These are phyloP conservation scores for Meda fulgida DNA, from an alignment of 2,797 vertebrate species.

Conservation along the genomic window DNA sequence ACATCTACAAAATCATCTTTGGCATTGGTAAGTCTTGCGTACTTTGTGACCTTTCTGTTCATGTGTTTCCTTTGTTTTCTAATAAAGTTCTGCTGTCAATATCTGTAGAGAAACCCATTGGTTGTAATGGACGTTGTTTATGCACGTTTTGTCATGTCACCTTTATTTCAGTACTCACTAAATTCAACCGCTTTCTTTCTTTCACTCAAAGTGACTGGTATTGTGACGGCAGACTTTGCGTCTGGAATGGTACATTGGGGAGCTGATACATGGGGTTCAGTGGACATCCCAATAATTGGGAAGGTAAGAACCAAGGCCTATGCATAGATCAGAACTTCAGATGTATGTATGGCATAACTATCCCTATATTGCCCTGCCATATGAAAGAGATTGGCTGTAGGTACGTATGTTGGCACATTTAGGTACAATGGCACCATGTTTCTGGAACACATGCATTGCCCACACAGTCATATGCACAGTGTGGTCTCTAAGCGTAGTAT, in stretches of 20 bases:
- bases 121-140: not conserved
- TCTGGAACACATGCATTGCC: conserved; percentile 8
- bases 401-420: conserved; percentile 3
- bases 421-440: conserved; percentile 2
- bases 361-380: not conserved
- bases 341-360: not conserved
- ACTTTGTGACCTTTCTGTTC: not conserved
- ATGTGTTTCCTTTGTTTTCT: not conserved
- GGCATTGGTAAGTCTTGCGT: conserved; percentile 64
- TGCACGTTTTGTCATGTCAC: not conserved
- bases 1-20: conserved; percentile 75
- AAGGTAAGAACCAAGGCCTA: conserved; percentile 72
- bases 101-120: not conserved
- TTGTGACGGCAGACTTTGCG: conserved; percentile 86
- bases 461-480: conserved; percentile 30
- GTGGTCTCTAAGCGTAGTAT: conserved; percentile 51
- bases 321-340: not conserved
- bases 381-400: not conserved
- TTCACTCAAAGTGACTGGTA: conserved; percentile 77
- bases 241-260: conserved; percentile 82
- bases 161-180: not conserved
- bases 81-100: not conserved
- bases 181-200: not conserved
- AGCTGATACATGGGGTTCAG: conserved; percentile 85
- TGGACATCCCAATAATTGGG: conserved; percentile 87